phyloP scores from a whole-genome alignment of 1,140 invertebrate species.

The Drosophila pachea region DNA sequence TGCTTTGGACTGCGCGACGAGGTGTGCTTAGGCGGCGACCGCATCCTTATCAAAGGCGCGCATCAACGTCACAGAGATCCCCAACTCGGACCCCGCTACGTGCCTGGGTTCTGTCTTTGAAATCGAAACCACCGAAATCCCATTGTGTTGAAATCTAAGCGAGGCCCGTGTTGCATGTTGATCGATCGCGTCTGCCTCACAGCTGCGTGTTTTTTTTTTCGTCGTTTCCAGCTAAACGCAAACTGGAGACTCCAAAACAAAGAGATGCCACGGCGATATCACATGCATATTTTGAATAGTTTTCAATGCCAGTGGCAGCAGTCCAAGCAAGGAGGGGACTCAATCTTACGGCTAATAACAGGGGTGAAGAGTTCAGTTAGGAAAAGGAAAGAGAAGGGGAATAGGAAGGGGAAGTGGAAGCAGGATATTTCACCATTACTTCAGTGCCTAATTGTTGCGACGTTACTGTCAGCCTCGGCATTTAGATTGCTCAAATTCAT shows the following conservation, averaged over 20 bases:
- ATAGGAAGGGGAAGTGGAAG: too few species aligned
- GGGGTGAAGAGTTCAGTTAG: too few species aligned
- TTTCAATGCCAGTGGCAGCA: conserved; percentile 65
- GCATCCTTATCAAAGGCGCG: conserved; percentile 72
- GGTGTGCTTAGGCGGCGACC: conserved; percentile 46
- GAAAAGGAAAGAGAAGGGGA: too few species aligned
- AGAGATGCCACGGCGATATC: conserved; percentile 65
- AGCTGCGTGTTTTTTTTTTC: conserved; percentile 3
- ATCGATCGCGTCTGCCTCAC: conserved; percentile 53
- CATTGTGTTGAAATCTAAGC: conserved; percentile 75
- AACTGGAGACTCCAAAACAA: conserved; percentile 43
- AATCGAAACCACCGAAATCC: conserved; percentile 64
- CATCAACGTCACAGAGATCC: conserved; percentile 65
- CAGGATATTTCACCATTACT: too few species aligned
- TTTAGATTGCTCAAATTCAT: too few species aligned
- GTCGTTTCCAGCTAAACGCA: conserved; percentile 62
- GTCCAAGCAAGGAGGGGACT: neutral
- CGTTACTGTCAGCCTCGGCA: too few species aligned
- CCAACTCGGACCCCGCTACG: conserved; percentile 38
- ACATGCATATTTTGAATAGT: conserved; percentile 66
- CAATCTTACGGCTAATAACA: too few species aligned
- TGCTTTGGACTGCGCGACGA: conserved; percentile 7
- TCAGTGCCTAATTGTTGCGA: too few species aligned
- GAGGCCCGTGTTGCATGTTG: conserved; percentile 60
- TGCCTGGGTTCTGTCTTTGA: conserved; percentile 61